phyloP scores from a whole-genome alignment of 37 sponge, comb jelly and placozoan genomes.

The Spongilla lacustris region DNA sequence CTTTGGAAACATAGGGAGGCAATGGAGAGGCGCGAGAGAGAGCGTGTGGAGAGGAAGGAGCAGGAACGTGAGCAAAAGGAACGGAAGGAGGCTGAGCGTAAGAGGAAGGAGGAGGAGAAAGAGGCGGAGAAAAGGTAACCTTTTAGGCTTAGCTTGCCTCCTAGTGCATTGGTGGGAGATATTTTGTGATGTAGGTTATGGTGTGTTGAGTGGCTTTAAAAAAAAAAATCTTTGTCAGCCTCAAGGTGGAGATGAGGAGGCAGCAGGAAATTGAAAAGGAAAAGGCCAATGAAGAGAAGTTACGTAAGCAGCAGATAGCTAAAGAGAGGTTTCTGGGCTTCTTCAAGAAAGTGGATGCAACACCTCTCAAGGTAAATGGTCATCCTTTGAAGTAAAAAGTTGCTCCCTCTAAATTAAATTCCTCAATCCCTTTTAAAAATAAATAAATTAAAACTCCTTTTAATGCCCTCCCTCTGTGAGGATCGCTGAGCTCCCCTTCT shows the following conservation, averaged over 20 bases:
- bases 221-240: too few species aligned
- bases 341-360: slow-evolving; percentile 33
- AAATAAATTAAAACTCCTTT: too few species aligned
- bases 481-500: too few species aligned
- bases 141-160: background rate
- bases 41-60: slow-evolving; percentile 23
- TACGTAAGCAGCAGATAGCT: slow-evolving; percentile 31
- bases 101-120: slow-evolving; percentile 38
- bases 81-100: slow-evolving; percentile 32
- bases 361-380: slow-evolving; percentile 1
- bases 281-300: slow-evolving; percentile 45
- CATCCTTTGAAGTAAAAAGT: background rate
- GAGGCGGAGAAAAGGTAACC: slow-evolving; percentile 30
- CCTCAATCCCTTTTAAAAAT: background rate
- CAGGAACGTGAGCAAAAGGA: slow-evolving; percentile 44
- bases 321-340: slow-evolving; percentile 35
- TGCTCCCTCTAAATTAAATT: background rate
- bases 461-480: too few species aligned
- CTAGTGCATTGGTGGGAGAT: background rate
- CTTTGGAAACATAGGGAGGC: background rate
- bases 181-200: too few species aligned
- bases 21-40: background rate
- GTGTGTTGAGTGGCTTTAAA: too few species aligned
- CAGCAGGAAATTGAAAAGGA: slow-evolving; percentile 24
- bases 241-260: slow-evolving; percentile 3